Evolutionary conservation across 2,113 vertebrate species (phyloP).

Genomic region (Nothoprocta perdicaria): DNA sequence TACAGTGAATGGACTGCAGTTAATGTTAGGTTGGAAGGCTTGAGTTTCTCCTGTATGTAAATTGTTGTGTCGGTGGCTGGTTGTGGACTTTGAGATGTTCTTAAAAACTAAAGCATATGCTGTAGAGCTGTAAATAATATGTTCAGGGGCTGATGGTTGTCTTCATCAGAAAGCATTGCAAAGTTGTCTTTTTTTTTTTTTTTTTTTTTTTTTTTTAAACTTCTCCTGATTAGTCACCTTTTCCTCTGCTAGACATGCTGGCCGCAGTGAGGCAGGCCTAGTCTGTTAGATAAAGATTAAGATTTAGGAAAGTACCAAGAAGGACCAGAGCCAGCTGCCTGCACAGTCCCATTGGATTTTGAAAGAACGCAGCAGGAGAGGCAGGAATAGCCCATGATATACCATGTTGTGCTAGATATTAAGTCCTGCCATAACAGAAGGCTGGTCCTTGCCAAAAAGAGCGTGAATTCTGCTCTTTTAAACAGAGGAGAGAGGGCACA

Average conservation of each 20-base stretch:
- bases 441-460: neutral
- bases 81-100: neutral
- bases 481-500: neutral
- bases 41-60: neutral
- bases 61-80: neutral
- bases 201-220: no score
- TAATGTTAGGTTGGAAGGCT: neutral
- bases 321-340: neutral
- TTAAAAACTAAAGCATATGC: neutral
- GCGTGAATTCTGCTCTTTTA: neutral
- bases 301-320: neutral
- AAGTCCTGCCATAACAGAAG: neutral
- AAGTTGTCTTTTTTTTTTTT: neutral
- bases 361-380: neutral
- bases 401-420: neutral
- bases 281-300: neutral
- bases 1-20: neutral
- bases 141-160: neutral
- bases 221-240: neutral
- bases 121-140: neutral
- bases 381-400: neutral
- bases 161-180: neutral
- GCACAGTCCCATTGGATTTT: neutral
- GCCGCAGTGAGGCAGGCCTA: neutral
- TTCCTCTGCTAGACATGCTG: neutral